These are phyloP conservation scores for Hafferia zeledoni DNA, from an alignment of 2,797 vertebrate species.

Conservation along the genomic window DNA sequence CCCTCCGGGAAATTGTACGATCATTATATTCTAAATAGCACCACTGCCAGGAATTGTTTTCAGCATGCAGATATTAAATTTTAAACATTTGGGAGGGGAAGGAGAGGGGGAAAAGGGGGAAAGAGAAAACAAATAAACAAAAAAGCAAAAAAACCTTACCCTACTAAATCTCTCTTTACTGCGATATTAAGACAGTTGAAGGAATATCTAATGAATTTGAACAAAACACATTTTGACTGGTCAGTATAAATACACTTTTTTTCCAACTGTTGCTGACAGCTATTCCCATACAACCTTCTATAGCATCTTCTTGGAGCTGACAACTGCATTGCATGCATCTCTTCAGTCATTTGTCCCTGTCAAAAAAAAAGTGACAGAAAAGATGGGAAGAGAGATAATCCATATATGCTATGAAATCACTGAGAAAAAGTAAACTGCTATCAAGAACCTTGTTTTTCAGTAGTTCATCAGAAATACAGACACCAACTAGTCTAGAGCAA, in stretches of 20 bases:
- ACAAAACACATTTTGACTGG: not conserved
- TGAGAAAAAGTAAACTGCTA: not conserved
- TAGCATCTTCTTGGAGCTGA: not conserved
- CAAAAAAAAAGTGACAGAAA: not conserved
- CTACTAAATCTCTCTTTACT: not conserved
- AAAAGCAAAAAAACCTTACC: no score
- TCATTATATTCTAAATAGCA: not conserved
- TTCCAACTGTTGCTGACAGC: not conserved
- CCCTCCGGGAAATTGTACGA: not conserved
- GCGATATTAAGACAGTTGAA: not conserved
- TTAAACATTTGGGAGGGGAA: not conserved
- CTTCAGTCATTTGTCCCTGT: not conserved
- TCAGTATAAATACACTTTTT: not conserved
- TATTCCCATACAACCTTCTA: not conserved
- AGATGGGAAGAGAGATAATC: not conserved
- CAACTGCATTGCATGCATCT: not conserved
- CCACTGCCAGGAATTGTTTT: not conserved
- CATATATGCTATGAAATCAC: not conserved
- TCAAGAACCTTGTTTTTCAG: not conserved
- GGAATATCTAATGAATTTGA: not conserved
- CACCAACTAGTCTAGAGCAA: not conserved
- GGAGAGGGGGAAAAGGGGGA: not conserved
- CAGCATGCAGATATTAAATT: not conserved
- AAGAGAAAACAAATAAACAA: rapidly evolving
- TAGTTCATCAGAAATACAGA: not conserved